A percentile compares a stretch with the other conserved stretches of the same genome.
These are phyloP conservation scores for Hydrophis major DNA, from an alignment of 2,797 vertebrate genomes.

Conservation along the genomic window DNA sequence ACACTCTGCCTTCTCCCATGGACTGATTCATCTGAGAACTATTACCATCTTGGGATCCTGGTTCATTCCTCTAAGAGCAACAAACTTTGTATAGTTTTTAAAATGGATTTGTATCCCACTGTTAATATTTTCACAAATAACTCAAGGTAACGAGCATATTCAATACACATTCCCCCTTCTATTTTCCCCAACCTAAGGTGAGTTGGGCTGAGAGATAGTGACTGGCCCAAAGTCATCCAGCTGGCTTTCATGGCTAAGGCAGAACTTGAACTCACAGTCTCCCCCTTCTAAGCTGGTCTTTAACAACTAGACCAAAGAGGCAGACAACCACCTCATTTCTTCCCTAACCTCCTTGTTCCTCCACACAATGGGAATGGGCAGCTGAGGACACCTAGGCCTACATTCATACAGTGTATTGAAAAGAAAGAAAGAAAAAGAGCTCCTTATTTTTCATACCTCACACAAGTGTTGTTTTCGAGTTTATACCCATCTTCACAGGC, in stretches of 20 bases:
- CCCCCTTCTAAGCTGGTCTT: not conserved
- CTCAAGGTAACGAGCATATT: not conserved
- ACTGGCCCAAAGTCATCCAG: not conserved
- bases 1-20: not conserved
- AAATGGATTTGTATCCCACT: no score
- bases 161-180: not conserved
- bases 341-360: not conserved
- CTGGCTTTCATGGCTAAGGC: not conserved
- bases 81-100: not conserved
- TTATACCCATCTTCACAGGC: slow-evolving; percentile 91
- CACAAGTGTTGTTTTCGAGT: slow-evolving; percentile 88
- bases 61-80: not conserved
- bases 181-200: not conserved
- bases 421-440: not conserved
- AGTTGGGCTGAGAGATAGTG: not conserved
- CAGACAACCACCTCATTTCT: not conserved
- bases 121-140: not conserved
- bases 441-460: slow-evolving; percentile 75
- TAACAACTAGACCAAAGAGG: not conserved
- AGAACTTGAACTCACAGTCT: not conserved
- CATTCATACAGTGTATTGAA: not conserved
- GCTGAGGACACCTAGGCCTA: not conserved
- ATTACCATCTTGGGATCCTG: no score
- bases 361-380: not conserved
- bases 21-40: not conserved